Evolutionary conservation across 1,140 invertebrate species (phyloP).

Genomic region (Medauroidea extradentata): DNA sequence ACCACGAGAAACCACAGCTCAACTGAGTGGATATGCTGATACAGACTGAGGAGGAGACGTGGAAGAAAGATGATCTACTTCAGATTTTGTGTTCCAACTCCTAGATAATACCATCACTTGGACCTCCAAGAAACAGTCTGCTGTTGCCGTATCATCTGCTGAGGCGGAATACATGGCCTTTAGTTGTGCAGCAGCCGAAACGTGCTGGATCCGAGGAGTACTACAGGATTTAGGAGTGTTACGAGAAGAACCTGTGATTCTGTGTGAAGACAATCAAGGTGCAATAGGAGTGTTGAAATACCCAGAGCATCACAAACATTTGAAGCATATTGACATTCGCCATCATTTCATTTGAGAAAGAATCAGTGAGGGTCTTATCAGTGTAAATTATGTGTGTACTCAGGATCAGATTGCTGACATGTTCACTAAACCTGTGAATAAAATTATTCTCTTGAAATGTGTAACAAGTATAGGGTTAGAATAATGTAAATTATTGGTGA

Average conservation of each 20-base stretch:
- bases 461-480: too few species aligned
- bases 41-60: neutral
- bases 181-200: conserved; percentile 35
- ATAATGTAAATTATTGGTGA: too few species aligned
- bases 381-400: too few species aligned
- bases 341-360: too few species aligned
- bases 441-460: too few species aligned
- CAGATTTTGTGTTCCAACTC: conserved; percentile 1
- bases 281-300: too few species aligned
- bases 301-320: too few species aligned
- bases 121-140: conserved; percentile 39
- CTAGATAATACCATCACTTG: conserved; percentile 34
- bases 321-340: too few species aligned
- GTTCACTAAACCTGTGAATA: too few species aligned
- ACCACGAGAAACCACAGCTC: neutral
- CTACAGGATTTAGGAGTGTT: conserved; percentile 27
- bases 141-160: conserved; percentile 40
- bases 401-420: too few species aligned
- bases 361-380: too few species aligned
- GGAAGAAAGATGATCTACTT: neutral
- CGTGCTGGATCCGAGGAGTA: conserved; percentile 36
- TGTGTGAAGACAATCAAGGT: conserved; percentile 31
- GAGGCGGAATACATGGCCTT: conserved; percentile 46
- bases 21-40: neutral
- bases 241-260: neutral